Evolutionary conservation across 2,113 vertebrate genomes (phyloP).

Genomic region (Dascyllus trimaculatus): DNA sequence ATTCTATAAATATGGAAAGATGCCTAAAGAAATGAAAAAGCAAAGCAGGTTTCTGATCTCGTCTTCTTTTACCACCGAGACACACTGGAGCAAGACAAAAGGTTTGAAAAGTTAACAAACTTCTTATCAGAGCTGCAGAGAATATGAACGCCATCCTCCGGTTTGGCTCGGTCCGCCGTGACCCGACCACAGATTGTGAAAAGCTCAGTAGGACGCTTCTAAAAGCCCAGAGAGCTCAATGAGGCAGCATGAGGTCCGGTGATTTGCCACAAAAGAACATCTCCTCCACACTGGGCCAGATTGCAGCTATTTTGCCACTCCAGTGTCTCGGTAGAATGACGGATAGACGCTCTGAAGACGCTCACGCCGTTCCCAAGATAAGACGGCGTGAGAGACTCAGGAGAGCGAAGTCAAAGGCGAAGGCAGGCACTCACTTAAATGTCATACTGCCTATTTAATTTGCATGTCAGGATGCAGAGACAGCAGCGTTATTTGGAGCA

Average conservation of each 20-base stretch:
- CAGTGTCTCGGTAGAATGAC: conserved; percentile 27
- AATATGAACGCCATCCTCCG: background rate
- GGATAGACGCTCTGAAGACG: conserved; percentile 32
- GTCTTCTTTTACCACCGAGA: background rate
- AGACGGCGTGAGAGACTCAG: conserved; percentile 41
- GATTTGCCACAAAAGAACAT: conserved; percentile 38
- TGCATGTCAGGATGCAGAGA: conserved; percentile 60
- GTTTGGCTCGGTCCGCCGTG: conserved; percentile 11
- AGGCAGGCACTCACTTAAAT: conserved; percentile 59
- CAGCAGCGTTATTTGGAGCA: conserved; percentile 14
- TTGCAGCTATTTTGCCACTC: conserved; percentile 28
- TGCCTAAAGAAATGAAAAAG: conserved; percentile 33
- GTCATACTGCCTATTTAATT: conserved; percentile 67
- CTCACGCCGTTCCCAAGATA: conserved; percentile 61
- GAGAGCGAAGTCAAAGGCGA: conserved; percentile 50
- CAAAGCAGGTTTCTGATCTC: background rate
- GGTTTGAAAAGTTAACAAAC: conserved; percentile 7
- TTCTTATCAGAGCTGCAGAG: background rate
- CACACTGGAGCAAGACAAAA: conserved; percentile 6
- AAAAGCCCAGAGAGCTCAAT: conserved; percentile 31
- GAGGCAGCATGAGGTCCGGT: conserved; percentile 37
- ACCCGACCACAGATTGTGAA: conserved; percentile 10
- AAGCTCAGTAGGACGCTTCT: conserved; percentile 32
- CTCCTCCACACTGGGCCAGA: conserved; percentile 41
- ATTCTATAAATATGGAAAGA: conserved; percentile 38